Percentiles rank a stretch among this genome's conserved stretches.
phyloP scores from a whole-genome alignment of 2,888 invertebrate species.

The Siphonodentalium dalli region DNA sequence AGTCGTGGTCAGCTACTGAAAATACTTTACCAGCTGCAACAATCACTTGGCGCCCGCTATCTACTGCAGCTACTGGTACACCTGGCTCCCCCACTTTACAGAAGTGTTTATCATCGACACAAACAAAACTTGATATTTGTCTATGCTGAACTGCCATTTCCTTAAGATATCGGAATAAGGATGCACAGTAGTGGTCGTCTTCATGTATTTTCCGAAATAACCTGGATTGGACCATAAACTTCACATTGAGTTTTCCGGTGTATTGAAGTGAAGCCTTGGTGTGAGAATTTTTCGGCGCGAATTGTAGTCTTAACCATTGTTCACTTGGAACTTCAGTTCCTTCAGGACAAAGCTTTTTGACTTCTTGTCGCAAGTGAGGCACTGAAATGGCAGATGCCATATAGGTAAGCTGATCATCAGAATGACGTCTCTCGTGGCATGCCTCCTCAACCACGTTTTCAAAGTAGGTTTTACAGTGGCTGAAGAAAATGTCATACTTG shows the following conservation, averaged over 20 bases:
- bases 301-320: slow-evolving; percentile 17
- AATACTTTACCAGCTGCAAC: slow-evolving; percentile 1
- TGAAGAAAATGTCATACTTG: slow-evolving; percentile 16
- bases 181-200: slow-evolving; percentile 5
- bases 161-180: slow-evolving; percentile 6
- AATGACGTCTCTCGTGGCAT: slow-evolving; percentile 16
- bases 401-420: background rate
- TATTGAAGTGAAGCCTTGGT: slow-evolving; percentile 13
- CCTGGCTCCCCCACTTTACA: slow-evolving; percentile 17
- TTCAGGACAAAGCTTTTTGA: slow-evolving; percentile 3
- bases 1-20: slow-evolving; percentile 18
- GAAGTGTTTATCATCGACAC: slow-evolving; percentile 14
- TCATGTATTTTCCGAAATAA: slow-evolving; percentile 11
- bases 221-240: slow-evolving; percentile 19
- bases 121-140: background rate
- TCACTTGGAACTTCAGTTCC: slow-evolving; percentile 14
- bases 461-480: slow-evolving; percentile 1
- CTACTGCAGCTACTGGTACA: slow-evolving; percentile 10
- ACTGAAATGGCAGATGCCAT: slow-evolving; percentile 14
- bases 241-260: slow-evolving; percentile 17
- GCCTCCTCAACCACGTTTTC: slow-evolving; percentile 4
- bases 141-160: slow-evolving; percentile 5
- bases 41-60: slow-evolving; percentile 3
- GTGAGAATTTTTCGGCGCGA: slow-evolving; percentile 19
- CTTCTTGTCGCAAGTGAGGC: slow-evolving; percentile 6